Conservation (phyloP, 1,140 invertebrate species). For the Melitaea cinxia region DNA sequence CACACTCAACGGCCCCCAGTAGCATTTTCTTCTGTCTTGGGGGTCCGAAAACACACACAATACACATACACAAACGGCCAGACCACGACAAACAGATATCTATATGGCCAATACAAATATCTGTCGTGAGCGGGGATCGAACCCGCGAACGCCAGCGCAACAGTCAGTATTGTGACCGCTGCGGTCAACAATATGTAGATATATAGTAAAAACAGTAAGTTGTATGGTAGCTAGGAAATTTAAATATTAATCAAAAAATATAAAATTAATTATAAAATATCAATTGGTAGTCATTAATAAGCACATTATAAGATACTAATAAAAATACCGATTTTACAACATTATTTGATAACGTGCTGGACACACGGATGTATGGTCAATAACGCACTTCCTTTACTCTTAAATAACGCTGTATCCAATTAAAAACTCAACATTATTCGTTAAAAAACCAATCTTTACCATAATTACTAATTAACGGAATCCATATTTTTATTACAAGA, state of each 20-base stretch:
- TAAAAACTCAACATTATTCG: neutral
- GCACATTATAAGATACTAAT: neutral
- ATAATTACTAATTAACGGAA: neutral
- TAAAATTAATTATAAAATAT: neutral
- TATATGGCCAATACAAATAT: too few species aligned
- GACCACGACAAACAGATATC: too few species aligned
- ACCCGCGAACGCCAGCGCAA: too few species aligned
- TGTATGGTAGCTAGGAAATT: too few species aligned
- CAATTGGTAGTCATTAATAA: neutral
- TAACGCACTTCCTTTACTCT: neutral
- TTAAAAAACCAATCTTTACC: neutral
- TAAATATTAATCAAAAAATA: neutral
- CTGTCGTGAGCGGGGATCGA: too few species aligned
- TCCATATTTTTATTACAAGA: neutral
- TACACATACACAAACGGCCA: too few species aligned
- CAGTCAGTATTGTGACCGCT: too few species aligned
- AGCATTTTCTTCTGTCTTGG: too few species aligned
- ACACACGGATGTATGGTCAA: neutral
- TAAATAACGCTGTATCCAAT: neutral
- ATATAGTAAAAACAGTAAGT: too few species aligned
- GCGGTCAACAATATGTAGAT: too few species aligned
- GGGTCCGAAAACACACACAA: too few species aligned
- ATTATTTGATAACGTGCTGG: neutral
- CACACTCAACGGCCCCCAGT: too few species aligned
- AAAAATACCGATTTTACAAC: constrained; percentile 1